phyloP scores from a whole-genome alignment of 2,797 vertebrate species.

The Pangasius krempfi region DNA sequence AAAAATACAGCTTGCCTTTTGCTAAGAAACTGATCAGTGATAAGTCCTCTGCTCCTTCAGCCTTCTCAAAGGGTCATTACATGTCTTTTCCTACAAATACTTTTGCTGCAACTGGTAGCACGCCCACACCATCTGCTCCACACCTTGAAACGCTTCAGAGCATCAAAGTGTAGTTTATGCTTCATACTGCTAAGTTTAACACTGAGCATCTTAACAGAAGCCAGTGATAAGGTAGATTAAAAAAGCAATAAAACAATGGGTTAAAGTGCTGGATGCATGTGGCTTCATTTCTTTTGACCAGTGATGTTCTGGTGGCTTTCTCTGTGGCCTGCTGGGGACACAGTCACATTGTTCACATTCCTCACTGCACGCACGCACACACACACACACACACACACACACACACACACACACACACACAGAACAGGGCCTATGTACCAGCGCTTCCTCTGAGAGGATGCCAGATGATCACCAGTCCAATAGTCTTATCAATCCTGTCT shows the following conservation, averaged over 20 bases:
- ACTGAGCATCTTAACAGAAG: not conserved
- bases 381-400: not conserved
- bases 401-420: not conserved
- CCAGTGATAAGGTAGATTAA: not conserved
- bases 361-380: not conserved
- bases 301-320: not conserved
- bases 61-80: not conserved
- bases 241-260: not conserved
- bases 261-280: not conserved
- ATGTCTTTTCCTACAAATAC: not conserved
- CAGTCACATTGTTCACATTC: not conserved
- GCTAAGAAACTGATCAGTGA: not conserved
- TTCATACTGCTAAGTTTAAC: not conserved
- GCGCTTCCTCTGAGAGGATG: conserved; percentile 8
- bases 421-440: not conserved
- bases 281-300: conserved; percentile 12
- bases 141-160: not conserved
- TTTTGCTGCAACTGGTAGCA: not conserved
- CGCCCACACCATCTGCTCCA: not conserved
- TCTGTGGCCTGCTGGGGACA: not conserved
- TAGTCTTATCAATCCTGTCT: conserved; percentile 6
- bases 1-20: not conserved
- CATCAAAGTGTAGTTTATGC: not conserved
- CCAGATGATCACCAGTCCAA: not conserved
- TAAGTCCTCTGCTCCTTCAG: too few species aligned